Percentiles rank a stretch among this genome's conserved stretches.
Evolutionary conservation across 2,888 invertebrate species (phyloP).

Genomic region (Lasioglossum oenotherae): DNA sequence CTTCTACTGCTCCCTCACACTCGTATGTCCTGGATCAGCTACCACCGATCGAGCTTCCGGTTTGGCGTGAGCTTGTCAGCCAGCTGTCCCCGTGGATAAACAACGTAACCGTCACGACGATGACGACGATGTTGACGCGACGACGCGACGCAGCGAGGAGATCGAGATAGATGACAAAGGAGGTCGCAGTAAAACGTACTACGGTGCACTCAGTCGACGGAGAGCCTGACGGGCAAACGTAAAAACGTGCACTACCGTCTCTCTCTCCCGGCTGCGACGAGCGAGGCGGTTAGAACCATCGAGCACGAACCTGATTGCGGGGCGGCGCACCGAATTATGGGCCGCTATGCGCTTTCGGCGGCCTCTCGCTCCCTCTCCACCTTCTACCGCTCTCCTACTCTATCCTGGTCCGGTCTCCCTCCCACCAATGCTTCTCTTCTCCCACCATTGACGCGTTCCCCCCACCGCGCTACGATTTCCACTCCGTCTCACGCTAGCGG

Average conservation of each 20-base stretch:
- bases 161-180: conserved; percentile 34
- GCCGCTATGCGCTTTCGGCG: conserved; percentile 81
- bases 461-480: not conserved
- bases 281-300: conserved; percentile 70
- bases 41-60: conserved; percentile 1
- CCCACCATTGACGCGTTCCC: conserved; percentile 38
- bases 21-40: conserved; percentile 13
- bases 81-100: conserved; percentile 31
- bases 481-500: conserved; percentile 28
- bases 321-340: conserved; percentile 83
- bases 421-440: conserved; percentile 51
- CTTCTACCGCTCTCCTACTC: conserved; percentile 57
- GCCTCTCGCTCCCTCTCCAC: conserved; percentile 68
- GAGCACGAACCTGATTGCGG: conserved; percentile 82
- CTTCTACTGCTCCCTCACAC: conserved; percentile 53
- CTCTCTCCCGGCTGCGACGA: conserved; percentile 64
- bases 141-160: conserved; percentile 36
- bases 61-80: not conserved
- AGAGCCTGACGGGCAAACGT: conserved; percentile 48
- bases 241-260: conserved; percentile 71
- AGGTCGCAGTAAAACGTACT: conserved; percentile 19
- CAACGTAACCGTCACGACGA: conserved; percentile 10
- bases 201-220: conserved; percentile 14
- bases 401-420: conserved; percentile 37
- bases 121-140: not conserved